These are phyloP conservation scores for Lepilemur septentrionalis DNA, from an alignment of 2,797 vertebrate species.

Conservation along the genomic window DNA sequence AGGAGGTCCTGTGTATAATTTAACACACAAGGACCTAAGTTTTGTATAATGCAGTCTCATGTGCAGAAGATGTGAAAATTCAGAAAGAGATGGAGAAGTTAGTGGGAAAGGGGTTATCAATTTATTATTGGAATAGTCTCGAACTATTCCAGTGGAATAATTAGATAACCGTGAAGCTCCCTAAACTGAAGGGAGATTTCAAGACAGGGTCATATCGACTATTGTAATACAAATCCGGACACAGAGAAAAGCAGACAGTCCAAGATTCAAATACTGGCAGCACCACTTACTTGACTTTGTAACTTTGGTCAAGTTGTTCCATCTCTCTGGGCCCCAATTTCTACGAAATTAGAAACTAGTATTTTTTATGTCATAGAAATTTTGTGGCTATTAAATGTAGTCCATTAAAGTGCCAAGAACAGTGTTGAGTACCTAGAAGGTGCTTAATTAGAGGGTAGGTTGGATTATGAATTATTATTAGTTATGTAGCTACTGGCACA, in stretches of 20 bases:
- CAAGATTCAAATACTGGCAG: background rate
- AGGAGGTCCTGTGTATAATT: background rate
- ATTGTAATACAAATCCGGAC: background rate
- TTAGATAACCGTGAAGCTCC: background rate
- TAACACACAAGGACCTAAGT: background rate
- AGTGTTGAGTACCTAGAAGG: background rate
- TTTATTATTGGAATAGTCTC: background rate
- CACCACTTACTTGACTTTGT: background rate
- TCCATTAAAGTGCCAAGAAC: background rate
- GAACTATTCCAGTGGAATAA: background rate
- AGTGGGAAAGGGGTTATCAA: background rate
- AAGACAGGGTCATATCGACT: background rate
- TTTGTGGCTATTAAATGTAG: background rate
- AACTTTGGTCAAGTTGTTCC: background rate
- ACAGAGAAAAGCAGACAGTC: background rate
- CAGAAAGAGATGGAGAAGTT: background rate
- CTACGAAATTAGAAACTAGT: conserved; percentile 25
- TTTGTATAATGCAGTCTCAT: background rate
- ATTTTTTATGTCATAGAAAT: background rate
- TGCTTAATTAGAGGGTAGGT: background rate
- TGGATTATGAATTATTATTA: background rate
- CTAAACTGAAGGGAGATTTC: background rate
- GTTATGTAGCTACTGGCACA: background rate
- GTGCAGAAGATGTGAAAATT: conserved; percentile 43
- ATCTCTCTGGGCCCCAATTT: background rate